Conservation (phyloP, 2,888 invertebrate genomes). For the Brenthis ino region DNA sequence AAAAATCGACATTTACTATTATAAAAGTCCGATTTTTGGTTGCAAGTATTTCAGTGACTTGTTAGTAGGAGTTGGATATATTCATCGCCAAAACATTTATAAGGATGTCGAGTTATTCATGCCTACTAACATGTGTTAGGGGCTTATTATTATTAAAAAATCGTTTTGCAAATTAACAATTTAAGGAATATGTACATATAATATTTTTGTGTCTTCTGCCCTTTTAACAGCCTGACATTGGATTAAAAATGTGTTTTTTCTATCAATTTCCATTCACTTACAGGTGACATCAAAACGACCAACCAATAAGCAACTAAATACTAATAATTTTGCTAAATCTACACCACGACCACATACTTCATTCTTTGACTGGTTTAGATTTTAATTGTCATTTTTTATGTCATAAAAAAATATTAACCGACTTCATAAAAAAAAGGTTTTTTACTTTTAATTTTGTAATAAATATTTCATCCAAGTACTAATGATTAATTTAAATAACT, state of each 20-base stretch:
- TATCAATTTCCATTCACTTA: constrained; percentile 45
- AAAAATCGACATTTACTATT: too few species aligned
- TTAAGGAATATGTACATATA: background rate
- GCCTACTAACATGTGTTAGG: too few species aligned
- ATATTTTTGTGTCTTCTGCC: background rate
- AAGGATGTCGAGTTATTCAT: too few species aligned
- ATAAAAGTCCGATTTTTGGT: too few species aligned
- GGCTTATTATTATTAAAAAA: too few species aligned
- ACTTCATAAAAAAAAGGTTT: too few species aligned
- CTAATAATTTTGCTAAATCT: constrained; percentile 36
- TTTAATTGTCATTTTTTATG: constrained; percentile 29
- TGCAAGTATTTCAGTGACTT: too few species aligned
- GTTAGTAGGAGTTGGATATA: too few species aligned
- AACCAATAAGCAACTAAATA: constrained; percentile 50
- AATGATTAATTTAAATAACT: background rate
- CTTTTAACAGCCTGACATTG: constrained; percentile 3
- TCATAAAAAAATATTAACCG: background rate
- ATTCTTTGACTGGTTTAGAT: constrained; percentile 52
- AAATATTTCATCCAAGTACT: too few species aligned
- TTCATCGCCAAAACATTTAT: too few species aligned
- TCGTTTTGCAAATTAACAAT: background rate
- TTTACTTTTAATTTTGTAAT: too few species aligned
- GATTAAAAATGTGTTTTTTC: constrained; percentile 1
- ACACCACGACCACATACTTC: constrained; percentile 46
- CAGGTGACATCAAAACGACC: constrained; percentile 56